Conservation (phyloP, 2,888 invertebrate species). For the Cephus pulcher region DNA sequence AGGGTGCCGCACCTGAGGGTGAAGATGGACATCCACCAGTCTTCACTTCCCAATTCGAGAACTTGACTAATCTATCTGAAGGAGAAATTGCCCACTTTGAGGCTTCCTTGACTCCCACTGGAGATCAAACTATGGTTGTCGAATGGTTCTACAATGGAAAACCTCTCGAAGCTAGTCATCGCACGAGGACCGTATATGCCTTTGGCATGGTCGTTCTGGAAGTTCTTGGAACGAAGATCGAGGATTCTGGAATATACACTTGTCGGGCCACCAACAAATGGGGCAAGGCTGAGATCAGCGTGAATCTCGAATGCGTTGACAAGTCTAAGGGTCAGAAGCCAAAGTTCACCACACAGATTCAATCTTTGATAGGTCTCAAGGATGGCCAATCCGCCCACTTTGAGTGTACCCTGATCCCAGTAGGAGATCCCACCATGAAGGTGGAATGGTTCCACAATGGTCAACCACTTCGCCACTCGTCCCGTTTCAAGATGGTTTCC, state of each 20-base stretch:
- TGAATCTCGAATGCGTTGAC: constrained; percentile 84
- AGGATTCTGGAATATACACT: constrained; percentile 91
- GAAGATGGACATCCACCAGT: constrained; percentile 88
- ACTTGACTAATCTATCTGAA: constrained; percentile 86
- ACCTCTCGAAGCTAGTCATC: constrained; percentile 87
- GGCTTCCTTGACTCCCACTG: constrained; percentile 93
- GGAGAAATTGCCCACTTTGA: constrained; percentile 98
- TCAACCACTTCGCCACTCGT: constrained; percentile 87
- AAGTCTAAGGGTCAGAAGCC: constrained; percentile 89
- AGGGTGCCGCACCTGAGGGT: constrained; percentile 75
- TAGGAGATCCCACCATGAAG: constrained; percentile 92
- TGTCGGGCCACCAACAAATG: constrained; percentile 91
- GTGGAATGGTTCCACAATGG: constrained; percentile 99
- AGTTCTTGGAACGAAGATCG: constrained; percentile 92
- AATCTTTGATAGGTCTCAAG: constrained; percentile 84
- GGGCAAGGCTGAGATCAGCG: constrained; percentile 88
- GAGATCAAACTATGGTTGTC: constrained; percentile 93
- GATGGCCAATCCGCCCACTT: constrained; percentile 96
- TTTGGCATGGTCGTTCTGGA: constrained; percentile 98
- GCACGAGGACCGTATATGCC: constrained; percentile 93
- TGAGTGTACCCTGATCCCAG: constrained; percentile 93
- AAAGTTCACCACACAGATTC: constrained; percentile 88
- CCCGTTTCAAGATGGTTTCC: constrained; percentile 91
- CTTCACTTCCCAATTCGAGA: constrained; percentile 88
- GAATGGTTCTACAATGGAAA: constrained; percentile 98